Conservation (phyloP, 2,797 vertebrate species). For the Thunnus albacares region DNA sequence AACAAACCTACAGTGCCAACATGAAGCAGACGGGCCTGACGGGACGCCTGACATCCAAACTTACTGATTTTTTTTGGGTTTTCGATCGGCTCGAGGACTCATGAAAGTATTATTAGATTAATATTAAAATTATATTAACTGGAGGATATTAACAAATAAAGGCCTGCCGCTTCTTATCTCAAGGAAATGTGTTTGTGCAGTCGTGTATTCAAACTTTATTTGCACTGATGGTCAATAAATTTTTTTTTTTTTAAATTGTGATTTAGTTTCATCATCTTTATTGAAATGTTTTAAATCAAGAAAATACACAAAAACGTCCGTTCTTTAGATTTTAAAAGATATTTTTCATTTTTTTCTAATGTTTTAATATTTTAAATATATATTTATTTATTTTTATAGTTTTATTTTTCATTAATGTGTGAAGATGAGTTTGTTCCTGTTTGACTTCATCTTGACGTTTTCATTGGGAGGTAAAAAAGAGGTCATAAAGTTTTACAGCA, state of each 20-base stretch:
- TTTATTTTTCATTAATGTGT: not conserved
- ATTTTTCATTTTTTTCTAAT: not conserved
- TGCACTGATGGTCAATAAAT: constrained; percentile 44
- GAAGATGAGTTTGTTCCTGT: too few species aligned
- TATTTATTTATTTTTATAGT: not conserved
- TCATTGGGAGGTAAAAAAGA: constrained; percentile 10
- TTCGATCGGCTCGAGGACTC: not conserved
- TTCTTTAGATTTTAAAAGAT: not conserved
- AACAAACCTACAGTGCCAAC: constrained; percentile 65
- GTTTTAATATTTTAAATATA: not conserved
- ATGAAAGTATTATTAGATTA: constrained; percentile 18
- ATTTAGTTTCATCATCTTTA: constrained; percentile 15
- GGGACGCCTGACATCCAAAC: not conserved
- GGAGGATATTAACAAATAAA: not conserved
- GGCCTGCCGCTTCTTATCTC: constrained; percentile 26
- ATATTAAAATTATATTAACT: constrained; percentile 5
- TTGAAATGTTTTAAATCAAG: not conserved
- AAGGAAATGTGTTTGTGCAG: constrained; percentile 19
- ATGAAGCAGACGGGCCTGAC: constrained; percentile 29
- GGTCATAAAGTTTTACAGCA: constrained; percentile 65
- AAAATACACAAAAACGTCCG: too few species aligned
- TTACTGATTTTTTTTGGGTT: constrained; percentile 2
- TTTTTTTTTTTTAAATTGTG: not conserved
- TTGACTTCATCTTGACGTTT: constrained; percentile 2
- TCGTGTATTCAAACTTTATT: constrained; percentile 12